These are phyloP conservation scores for Gephyroberyx darwinii DNA, from an alignment of 2,797 vertebrate genomes.

Conservation along the genomic window DNA sequence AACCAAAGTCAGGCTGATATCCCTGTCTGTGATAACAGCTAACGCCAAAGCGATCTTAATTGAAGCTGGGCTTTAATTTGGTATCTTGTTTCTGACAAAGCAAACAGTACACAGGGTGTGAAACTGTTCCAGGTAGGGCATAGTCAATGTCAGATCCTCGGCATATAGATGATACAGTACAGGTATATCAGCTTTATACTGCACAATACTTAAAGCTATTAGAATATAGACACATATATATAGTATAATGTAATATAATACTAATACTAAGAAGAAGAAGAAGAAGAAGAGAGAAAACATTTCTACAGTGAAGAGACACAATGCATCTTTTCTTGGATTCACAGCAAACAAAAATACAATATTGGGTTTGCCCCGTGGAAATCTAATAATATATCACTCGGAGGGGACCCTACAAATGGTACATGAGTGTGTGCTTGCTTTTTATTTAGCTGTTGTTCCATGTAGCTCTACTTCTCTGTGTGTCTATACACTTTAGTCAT, in stretches of 20 bases:
- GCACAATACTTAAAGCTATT: background rate
- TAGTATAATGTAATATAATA: background rate
- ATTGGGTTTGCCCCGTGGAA: no score
- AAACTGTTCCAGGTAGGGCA: background rate
- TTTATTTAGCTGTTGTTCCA: constrained; percentile 4
- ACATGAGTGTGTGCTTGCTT: background rate
- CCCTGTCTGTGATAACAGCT: constrained; percentile 46
- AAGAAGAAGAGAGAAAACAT: background rate
- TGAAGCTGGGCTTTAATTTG: constrained; percentile 45
- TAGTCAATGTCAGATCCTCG: background rate
- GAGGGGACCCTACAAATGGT: background rate
- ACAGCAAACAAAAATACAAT: no score
- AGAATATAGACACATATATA: background rate
- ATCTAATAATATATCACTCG: background rate
- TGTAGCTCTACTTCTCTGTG: background rate
- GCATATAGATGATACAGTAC: background rate
- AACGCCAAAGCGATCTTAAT: constrained; percentile 47
- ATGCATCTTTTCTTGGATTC: no score
- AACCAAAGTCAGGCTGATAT: constrained; percentile 35
- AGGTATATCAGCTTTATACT: background rate
- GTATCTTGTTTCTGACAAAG: constrained; percentile 31
- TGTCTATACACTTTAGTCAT: background rate
- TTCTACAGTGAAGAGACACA: background rate
- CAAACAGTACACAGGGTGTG: constrained; percentile 14
- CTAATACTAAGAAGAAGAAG: no score